phyloP scores from a whole-genome alignment of 1,140 invertebrate species.

The Eurytemora carolleeae region DNA sequence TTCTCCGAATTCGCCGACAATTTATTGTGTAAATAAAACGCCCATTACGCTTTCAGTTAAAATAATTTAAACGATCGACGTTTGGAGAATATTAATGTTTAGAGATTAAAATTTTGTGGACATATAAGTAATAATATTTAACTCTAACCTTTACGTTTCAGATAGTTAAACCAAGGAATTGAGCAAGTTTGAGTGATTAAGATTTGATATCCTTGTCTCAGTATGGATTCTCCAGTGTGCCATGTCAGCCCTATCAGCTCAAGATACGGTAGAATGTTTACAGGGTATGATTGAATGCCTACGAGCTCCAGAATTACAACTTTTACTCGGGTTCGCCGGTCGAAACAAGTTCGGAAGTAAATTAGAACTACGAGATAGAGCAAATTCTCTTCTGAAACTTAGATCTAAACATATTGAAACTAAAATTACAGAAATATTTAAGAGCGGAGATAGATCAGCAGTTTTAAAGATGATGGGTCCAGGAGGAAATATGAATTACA shows the following conservation, averaged over 20 bases:
- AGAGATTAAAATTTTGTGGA: too few species aligned
- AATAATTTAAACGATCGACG: too few species aligned
- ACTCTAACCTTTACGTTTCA: too few species aligned
- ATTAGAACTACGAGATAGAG: slow-evolving; percentile 56
- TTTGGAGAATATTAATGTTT: too few species aligned
- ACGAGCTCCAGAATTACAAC: slow-evolving; percentile 33
- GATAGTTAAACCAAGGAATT: too few species aligned
- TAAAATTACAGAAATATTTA: slow-evolving; percentile 63
- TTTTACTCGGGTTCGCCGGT: slow-evolving; percentile 59
- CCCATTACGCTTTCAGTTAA: too few species aligned
- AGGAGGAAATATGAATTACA: background rate
- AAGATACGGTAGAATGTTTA: slow-evolving; percentile 17
- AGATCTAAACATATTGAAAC: slow-evolving; percentile 46
- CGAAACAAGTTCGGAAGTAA: slow-evolving; percentile 67
- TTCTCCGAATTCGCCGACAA: too few species aligned
- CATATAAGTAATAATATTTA: too few species aligned
- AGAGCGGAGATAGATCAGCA: background rate
- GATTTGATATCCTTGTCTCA: too few species aligned
- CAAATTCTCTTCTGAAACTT: slow-evolving; percentile 49
- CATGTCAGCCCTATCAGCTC: background rate
- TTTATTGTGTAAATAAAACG: too few species aligned
- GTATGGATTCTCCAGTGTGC: too few species aligned
- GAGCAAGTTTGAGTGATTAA: too few species aligned
- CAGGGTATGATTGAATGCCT: slow-evolving; percentile 32
- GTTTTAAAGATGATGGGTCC: background rate